phyloP scores from a whole-genome alignment of 2,113 vertebrate genomes.

The Cepphus grylle region DNA sequence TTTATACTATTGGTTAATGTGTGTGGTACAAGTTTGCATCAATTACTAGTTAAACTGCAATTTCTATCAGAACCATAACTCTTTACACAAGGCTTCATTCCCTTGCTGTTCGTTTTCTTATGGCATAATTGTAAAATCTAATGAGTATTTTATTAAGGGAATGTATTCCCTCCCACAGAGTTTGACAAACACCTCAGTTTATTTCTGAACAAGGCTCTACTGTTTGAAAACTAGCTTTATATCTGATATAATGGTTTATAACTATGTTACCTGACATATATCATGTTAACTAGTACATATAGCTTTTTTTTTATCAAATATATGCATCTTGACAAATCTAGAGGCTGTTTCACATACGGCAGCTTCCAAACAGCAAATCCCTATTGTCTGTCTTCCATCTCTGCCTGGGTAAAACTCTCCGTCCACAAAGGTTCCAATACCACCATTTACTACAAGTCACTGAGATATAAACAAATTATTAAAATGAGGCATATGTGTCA shows the following conservation, averaged over 20 bases:
- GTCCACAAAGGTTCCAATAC: background rate
- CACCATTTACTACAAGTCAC: background rate
- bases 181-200: background rate
- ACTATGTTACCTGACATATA: background rate
- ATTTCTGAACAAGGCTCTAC: background rate
- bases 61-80: slow-evolving; percentile 20
- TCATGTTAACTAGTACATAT: background rate
- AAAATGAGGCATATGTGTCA: background rate
- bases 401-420: background rate
- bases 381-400: background rate
- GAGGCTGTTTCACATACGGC: background rate
- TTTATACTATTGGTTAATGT: background rate
- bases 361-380: background rate
- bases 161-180: background rate
- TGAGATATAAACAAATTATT: slow-evolving; percentile 8
- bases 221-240: slow-evolving; percentile 10
- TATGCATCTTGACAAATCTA: background rate
- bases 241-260: background rate
- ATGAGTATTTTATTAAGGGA: slow-evolving; percentile 24
- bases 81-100: background rate
- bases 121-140: background rate
- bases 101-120: background rate
- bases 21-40: background rate
- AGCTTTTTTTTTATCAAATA: background rate
- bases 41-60: background rate